These are phyloP conservation scores for Elgaria multicarinata DNA, from an alignment of 2,113 vertebrate genomes.

Conservation along the genomic window DNA sequence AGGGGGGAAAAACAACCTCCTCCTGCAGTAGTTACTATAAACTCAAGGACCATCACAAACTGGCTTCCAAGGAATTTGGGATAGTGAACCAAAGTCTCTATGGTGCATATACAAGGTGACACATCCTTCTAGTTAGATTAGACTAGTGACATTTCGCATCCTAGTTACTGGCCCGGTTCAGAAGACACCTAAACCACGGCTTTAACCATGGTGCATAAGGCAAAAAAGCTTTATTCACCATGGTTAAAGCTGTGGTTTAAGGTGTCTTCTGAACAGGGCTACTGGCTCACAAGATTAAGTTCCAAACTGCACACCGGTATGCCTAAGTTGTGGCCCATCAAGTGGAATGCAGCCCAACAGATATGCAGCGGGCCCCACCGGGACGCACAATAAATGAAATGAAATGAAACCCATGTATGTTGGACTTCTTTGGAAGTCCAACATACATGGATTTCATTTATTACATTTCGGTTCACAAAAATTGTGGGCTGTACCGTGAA, in stretches of 20 bases:
- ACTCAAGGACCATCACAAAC: neutral
- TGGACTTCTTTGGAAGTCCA: too few relatives aligned
- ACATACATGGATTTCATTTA: neutral
- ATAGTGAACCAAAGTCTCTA: neutral
- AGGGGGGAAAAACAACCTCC: neutral
- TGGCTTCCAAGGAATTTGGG: neutral
- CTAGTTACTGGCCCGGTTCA: too few relatives aligned
- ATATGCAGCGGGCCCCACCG: neutral
- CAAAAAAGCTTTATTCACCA: too few relatives aligned
- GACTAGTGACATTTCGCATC: neutral
- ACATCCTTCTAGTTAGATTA: neutral
- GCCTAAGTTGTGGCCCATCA: neutral
- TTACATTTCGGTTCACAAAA: too few relatives aligned
- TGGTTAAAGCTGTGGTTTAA: too few relatives aligned
- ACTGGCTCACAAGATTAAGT: neutral
- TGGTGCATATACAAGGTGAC: neutral
- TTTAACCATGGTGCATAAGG: too few relatives aligned
- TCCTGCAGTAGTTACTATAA: neutral
- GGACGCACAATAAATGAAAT: neutral
- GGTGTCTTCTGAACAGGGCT: too few relatives aligned
- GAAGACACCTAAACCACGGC: too few relatives aligned
- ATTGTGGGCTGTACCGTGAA: neutral
- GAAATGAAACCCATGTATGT: too few relatives aligned
- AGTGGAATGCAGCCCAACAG: neutral
- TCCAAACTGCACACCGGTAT: neutral